Base-by-base conservation (phyloP, 2,888 invertebrate genomes). In the Cerastoderma edule region DNA sequence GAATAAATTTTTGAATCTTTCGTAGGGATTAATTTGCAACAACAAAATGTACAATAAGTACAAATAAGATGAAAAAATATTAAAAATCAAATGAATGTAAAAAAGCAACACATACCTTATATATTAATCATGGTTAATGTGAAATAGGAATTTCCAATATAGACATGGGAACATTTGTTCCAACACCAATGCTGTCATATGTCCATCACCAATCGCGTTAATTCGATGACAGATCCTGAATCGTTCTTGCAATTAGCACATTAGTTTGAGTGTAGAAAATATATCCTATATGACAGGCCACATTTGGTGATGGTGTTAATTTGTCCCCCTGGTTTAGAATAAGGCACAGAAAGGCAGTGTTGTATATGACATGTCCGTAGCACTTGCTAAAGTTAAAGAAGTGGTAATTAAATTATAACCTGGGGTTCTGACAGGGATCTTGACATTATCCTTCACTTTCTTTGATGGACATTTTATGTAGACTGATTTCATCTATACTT, bases 321-420 rank as follows among this genome's bases (percentile, higher is more conserved):
- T 24, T 60, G 39, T 8, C 60, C n/a, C n/a, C n/a, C 22, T 3
- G 22, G 33, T 39, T 39, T 60, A 35, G 39, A 60, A 60, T 60
- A 39, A 33, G 22, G 35, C 60, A 39, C 60, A 60, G 24, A 60
- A 39, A 10, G 19, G 24, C 19, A 22, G 30, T 60, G 60, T 39
- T 60, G 60, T 32, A 56, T n/a, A 32, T 56, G 16, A 32, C 60
- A 39, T 60, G 60, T 60, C 39, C 8, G n/a, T 39, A 60, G 39
- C 33, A 60, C 35, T 33, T 39, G 22, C 39, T n/a, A 39, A n/a
- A 60, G 60, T 60, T 24, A 60, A 33, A 60, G 60, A 60, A 60
- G 60, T 60, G 60, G 39, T 60, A 60, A 60, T 60, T 60, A 60
- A 60, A 60, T 60, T 39, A 39, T 60, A 60, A 60, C 60, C 35